Evolutionary conservation across 2,888 invertebrate species (phyloP), one percentile per base, ranked within the genome.

Genomic region (Tetranychus truncatus): DNA sequence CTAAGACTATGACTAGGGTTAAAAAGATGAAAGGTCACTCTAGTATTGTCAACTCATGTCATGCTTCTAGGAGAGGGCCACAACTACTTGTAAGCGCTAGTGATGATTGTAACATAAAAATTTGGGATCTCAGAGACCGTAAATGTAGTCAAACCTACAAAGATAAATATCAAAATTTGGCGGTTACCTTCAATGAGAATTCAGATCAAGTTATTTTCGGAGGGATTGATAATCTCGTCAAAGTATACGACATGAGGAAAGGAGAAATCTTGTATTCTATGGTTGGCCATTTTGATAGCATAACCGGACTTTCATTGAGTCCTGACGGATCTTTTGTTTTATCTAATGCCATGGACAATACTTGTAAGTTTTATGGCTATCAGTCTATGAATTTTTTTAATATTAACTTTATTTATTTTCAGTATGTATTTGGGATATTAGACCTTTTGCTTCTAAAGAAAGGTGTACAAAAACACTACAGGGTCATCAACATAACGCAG

Each of bases 401-500:
- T 24, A 34, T 15, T 74, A 65, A 66, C 6, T 18, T 73, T 66
- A 74, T 71, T 66, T 74, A 11, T 21, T 75, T 21, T 66, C 44
- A 83, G 85, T 96, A 55, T 86, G 96, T 76, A 91, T 96, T 80
- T 99, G 97, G 96, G 97, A 99, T 84, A 89, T 97, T 74, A 86
- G 96, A 45, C 94, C 97, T 0, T 97, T 92, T 85, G 95, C 93
- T 1, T 92, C 95, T 0, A 87, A 88, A 66, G 95, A 95, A 81
- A 87, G 97, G 78, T 95, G 95, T 83, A 90, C 95, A 0, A 95
- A 95, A 83, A 88, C 95, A 66, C 87, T 95, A 78, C 88, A 89
- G 15, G 95, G 96, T 0, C 95, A 96, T 84, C 92, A 93, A 81
- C 96, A 97, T 84, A 96, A 95, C 84, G 97, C 95, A 83, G 97